Conservation (phyloP, 2,888 invertebrate species). For the Drosophila yooni region DNA sequence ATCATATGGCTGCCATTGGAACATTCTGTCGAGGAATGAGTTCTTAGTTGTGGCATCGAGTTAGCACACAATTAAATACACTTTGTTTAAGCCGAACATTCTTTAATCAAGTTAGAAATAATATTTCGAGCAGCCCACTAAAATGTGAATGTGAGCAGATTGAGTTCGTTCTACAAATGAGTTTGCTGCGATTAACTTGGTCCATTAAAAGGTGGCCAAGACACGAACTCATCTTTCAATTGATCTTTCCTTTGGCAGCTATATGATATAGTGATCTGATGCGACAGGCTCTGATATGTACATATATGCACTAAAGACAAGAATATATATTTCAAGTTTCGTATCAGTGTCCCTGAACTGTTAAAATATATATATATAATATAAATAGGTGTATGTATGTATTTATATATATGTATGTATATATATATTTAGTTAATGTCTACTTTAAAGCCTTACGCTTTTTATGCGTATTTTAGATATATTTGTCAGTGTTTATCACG, state of each 20-base stretch:
- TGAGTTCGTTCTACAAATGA: not conserved
- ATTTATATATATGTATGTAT: not conserved
- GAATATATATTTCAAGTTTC: not conserved
- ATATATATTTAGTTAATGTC: not conserved
- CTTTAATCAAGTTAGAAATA: not conserved
- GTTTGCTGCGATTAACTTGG: not conserved
- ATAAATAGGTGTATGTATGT: not conserved
- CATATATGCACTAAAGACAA: not conserved
- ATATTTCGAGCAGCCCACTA: too few relatives aligned
- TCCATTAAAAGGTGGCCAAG: not conserved
- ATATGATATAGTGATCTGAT: not conserved
- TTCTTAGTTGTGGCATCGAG: too few relatives aligned
- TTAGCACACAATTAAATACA: too few relatives aligned
- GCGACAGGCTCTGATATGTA: not conserved
- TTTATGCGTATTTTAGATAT: not conserved
- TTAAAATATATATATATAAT: not conserved
- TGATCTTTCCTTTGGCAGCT: not conserved
- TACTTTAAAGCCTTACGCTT: not conserved
- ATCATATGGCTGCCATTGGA: too few relatives aligned
- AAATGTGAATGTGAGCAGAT: too few relatives aligned
- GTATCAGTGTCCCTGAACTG: not conserved
- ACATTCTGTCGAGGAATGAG: too few relatives aligned
- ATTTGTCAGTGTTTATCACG: not conserved
- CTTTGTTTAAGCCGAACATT: too few relatives aligned
- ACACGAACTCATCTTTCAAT: not conserved